phyloP scores from a whole-genome alignment of 2,888 invertebrate genomes.

The Caenorhabditis sinica region DNA sequence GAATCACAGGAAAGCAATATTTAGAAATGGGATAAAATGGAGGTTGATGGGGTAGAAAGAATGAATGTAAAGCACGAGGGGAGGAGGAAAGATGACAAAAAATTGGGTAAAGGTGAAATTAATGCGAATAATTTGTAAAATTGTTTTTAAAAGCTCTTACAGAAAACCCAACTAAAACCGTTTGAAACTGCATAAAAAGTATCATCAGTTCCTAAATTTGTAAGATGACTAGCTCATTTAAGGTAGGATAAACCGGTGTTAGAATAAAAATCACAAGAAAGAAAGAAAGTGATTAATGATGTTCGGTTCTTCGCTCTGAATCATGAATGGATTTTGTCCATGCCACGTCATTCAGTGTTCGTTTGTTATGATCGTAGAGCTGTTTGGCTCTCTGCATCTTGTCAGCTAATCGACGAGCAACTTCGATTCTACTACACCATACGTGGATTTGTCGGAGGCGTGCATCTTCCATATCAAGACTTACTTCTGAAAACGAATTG shows the following conservation, averaged over 20 bases:
- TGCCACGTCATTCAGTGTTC: conserved; percentile 75
- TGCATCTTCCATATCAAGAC: conserved; percentile 69
- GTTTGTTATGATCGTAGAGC: conserved; percentile 79
- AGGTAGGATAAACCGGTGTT: conserved; percentile 36
- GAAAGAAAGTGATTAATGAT: conserved; percentile 47
- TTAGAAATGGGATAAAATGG: not conserved
- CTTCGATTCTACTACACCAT: conserved; percentile 76
- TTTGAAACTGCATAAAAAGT: conserved; percentile 2
- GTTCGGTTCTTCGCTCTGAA: conserved; percentile 36
- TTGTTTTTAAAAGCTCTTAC: not conserved
- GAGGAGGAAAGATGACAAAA: conserved; percentile 29
- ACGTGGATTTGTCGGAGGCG: conserved; percentile 61
- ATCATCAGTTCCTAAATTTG: conserved; percentile 29
- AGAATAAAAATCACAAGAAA: conserved; percentile 4
- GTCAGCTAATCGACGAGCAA: conserved; percentile 76
- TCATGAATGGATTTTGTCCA: conserved; percentile 57
- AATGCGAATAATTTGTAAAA: conserved; percentile 4
- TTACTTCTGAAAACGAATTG: conserved; percentile 65
- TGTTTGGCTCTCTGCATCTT: conserved; percentile 80
- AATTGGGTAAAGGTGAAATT: conserved; percentile 2
- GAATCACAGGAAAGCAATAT: conserved; percentile 46
- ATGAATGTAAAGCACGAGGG: conserved; percentile 27
- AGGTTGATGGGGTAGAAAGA: conserved; percentile 2
- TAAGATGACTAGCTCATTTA: conserved; percentile 49
- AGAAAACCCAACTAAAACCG: conserved; percentile 2